These are phyloP conservation scores for Ibycter americanus DNA, from an alignment of 2,797 vertebrate genomes.

Conservation along the genomic window DNA sequence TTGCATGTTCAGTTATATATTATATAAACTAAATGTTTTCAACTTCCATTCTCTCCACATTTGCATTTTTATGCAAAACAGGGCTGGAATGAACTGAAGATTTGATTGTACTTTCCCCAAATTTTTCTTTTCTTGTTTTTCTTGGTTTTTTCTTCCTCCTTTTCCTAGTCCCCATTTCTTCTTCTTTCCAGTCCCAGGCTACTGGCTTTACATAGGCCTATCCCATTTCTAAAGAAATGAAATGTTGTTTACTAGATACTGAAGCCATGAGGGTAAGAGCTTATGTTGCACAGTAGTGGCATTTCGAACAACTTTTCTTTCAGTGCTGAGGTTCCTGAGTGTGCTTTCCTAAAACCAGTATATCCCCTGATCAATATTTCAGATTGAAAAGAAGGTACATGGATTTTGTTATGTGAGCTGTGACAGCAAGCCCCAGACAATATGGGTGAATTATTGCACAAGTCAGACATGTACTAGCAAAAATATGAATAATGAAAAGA, in stretches of 20 bases:
- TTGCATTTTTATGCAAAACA: background rate
- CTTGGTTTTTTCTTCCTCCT: background rate
- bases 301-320: background rate
- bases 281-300: background rate
- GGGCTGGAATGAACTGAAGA: background rate
- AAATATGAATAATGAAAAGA: background rate
- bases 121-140: background rate
- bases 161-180: background rate
- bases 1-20: background rate
- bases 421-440: background rate
- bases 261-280: background rate
- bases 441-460: background rate
- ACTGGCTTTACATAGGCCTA: background rate
- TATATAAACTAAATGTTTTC: background rate
- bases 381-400: background rate
- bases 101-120: background rate
- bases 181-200: background rate
- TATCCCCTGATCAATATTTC: background rate
- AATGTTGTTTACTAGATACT: background rate
- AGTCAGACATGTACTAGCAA: background rate
- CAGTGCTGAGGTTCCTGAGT: background rate
- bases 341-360: background rate
- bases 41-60: background rate
- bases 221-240: background rate
- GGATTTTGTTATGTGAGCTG: background rate